Evolutionary conservation across 2,888 invertebrate species (phyloP).

Genomic region (Cephus spinipes): DNA sequence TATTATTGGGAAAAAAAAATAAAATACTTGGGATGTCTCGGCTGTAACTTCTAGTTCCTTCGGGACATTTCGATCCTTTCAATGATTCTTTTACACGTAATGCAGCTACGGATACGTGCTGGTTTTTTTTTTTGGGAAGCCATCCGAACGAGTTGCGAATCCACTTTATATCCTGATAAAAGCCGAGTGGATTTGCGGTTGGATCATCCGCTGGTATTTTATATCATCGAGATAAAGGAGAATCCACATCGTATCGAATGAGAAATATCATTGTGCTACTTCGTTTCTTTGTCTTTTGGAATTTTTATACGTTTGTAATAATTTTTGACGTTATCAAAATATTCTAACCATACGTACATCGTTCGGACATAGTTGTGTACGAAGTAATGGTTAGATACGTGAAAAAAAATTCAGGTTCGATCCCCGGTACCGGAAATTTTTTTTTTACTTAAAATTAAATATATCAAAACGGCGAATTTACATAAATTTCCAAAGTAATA

Average conservation of each 20-base stretch:
- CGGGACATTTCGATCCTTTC: constrained; percentile 5
- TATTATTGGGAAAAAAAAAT: background rate
- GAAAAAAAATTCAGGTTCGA: constrained; percentile 73
- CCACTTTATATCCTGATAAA: constrained; percentile 14
- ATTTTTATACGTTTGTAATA: constrained; percentile 8
- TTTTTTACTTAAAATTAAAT: constrained; percentile 5
- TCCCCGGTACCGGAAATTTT: constrained; percentile 72
- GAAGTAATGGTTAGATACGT: constrained; percentile 73
- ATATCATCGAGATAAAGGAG: constrained; percentile 10
- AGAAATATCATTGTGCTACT: background rate
- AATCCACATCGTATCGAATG: background rate
- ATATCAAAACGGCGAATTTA: too few species aligned
- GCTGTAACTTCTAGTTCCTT: constrained; percentile 12
- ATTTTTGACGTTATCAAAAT: background rate
- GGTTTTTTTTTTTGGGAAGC: background rate
- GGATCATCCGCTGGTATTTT: constrained; percentile 24
- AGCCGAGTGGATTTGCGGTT: constrained; percentile 26
- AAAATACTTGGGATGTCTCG: background rate
- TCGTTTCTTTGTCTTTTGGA: constrained; percentile 7
- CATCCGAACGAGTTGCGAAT: constrained; percentile 2
- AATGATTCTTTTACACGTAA: constrained; percentile 10
- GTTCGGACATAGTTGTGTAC: constrained; percentile 65
- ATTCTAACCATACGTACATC: background rate
- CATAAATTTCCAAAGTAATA: background rate
- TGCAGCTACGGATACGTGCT: background rate